Evolutionary conservation across 2,797 vertebrate genomes (phyloP).

Genomic region (Lagodon rhomboides): DNA sequence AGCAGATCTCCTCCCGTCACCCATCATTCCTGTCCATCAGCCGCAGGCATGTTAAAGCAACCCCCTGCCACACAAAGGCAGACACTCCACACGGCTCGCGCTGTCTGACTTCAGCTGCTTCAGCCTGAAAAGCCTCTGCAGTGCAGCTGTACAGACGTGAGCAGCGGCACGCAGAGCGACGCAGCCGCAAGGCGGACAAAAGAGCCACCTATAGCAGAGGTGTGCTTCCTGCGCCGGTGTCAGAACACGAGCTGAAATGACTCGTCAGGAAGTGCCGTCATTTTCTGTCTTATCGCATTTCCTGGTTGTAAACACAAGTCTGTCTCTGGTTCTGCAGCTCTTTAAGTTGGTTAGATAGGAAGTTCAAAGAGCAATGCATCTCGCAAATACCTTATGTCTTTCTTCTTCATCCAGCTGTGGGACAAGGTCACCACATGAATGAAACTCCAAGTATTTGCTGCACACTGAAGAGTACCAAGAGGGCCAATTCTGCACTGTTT

Average conservation of each 20-base stretch:
- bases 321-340: too few relatives aligned
- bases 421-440: not conserved
- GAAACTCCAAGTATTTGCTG: not conserved
- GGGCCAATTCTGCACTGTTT: too few relatives aligned
- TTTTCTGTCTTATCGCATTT: not conserved
- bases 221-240: not conserved
- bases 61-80: not conserved
- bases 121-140: slow-evolving; percentile 80
- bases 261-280: not conserved
- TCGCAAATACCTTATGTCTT: not conserved
- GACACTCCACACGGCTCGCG: not conserved
- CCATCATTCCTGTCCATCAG: slow-evolving; percentile 5
- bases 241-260: not conserved
- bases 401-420: not conserved
- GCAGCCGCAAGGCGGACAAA: slow-evolving; percentile 49
- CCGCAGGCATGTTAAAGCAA: slow-evolving; percentile 1
- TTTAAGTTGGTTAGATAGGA: too few relatives aligned
- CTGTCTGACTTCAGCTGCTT: slow-evolving; percentile 65
- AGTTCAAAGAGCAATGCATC: not conserved
- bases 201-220: not conserved
- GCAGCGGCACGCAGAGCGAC: slow-evolving; percentile 68
- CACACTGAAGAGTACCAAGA: too few relatives aligned
- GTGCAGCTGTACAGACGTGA: slow-evolving; percentile 81
- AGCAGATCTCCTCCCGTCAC: slow-evolving; percentile 2
- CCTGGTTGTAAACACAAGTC: not conserved